Evolutionary conservation across 2,797 vertebrate genomes (phyloP), one percentile per base, ranked within the genome.

Genomic region (Aselliscus stoliczkanus): DNA sequence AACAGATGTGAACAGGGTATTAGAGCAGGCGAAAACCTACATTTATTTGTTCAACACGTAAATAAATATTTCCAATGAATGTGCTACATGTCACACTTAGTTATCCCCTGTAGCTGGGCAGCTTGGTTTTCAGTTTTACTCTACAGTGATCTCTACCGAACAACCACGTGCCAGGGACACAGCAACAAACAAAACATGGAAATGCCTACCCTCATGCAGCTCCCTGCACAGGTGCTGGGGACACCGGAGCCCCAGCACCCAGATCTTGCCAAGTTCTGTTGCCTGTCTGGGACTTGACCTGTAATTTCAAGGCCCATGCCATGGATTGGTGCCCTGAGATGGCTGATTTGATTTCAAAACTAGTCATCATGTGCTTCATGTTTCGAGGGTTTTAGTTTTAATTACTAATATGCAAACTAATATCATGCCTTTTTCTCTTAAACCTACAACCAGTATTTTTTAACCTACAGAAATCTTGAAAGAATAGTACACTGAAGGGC

Each of bases 381-480:
- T 90, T 39, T 93, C 29, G 42, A 50, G 73, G 20, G 12, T 60
- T 88, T 95, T 69, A 7, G 37, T 82, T 92, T 85, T 72, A 56
- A 50, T 82, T 86, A 34, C 37, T 75, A 18, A 87, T 25, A 27
- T 27, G 4, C 69, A n/a, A 62, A 27, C 58, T 39, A 52, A 52
- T 20, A 23, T n/a, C n/a, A n/a, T 13, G 7, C 21, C 31, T 76
- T 81, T 84, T 82, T 62, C 79, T 87, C 37, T 29, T 37, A 64
- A 56, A 37, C 34, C 58, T 44, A 27, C 20, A n/a, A 31, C 27
- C 34, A 31, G 12, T 65, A 31, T 56, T 69, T 83, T 75, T 58
- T 67, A 54, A 60, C n/a, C 44, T 72, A 34, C 54, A 60, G 85
- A 39, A 13, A 34, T 81, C 21, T 50, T 15, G 72, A 60, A 72